Evolutionary conservation across 2,888 invertebrate species (phyloP).

Genomic region (Julus scandinavius): DNA sequence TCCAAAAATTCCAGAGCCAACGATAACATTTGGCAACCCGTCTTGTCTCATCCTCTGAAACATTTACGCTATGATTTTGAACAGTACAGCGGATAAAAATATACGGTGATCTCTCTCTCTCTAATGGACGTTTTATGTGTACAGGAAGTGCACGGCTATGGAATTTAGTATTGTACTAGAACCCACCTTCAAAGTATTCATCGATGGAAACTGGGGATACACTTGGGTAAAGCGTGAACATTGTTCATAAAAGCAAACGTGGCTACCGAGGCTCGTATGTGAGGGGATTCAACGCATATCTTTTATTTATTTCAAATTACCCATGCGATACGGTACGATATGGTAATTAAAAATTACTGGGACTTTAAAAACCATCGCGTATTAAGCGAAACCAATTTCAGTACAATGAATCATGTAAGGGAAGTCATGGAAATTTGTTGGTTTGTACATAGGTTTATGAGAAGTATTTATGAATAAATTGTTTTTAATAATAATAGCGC

Average conservation of each 20-base stretch:
- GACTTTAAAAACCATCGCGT: background rate
- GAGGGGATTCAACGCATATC: slow-evolving; percentile 8
- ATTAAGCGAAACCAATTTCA: slow-evolving; percentile 16
- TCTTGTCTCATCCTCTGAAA: slow-evolving; percentile 56
- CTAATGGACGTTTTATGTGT: background rate
- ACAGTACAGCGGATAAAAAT: slow-evolving; percentile 25
- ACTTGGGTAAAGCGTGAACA: slow-evolving; percentile 25
- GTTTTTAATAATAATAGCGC: background rate
- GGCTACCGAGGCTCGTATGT: background rate
- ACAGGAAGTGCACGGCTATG: slow-evolving; percentile 40
- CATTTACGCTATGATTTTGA: slow-evolving; percentile 58
- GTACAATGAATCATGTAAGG: slow-evolving; percentile 22
- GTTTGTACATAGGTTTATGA: slow-evolving; percentile 41
- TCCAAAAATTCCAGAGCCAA: slow-evolving; percentile 53
- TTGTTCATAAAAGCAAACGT: slow-evolving; percentile 5
- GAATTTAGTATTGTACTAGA: slow-evolving; percentile 18
- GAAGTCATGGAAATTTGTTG: slow-evolving; percentile 28
- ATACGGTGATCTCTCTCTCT: background rate
- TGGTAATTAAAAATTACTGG: slow-evolving; percentile 37
- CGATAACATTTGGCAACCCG: slow-evolving; percentile 54
- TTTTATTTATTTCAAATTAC: slow-evolving; percentile 6
- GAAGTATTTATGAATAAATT: slow-evolving; percentile 6
- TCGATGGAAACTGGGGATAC: slow-evolving; percentile 10
- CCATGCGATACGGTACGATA: slow-evolving; percentile 4
- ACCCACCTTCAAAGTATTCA: background rate